phyloP scores from a whole-genome alignment of 2,797 vertebrate species.

The Holocentrus rufus region DNA sequence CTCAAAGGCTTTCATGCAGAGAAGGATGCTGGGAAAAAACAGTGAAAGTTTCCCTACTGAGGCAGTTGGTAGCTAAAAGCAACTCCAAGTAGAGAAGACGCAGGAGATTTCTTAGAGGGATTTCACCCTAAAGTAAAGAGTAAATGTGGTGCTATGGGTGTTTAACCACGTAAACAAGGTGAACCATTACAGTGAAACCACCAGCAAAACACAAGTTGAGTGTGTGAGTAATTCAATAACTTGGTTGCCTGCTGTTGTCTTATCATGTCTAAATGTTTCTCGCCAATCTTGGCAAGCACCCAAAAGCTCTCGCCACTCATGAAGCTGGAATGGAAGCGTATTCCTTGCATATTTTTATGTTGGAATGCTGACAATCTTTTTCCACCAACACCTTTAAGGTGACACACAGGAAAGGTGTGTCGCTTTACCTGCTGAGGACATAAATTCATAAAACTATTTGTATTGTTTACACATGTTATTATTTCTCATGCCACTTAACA shows the following conservation, averaged over 20 bases:
- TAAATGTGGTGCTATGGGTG: too few relatives aligned
- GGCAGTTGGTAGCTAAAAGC: too few relatives aligned
- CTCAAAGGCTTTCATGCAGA: too few relatives aligned
- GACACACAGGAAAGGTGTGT: constrained; percentile 21
- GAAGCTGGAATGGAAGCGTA: background rate
- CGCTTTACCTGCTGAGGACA: background rate
- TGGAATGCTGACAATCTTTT: constrained; percentile 5
- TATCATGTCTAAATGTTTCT: background rate
- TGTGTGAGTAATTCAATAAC: background rate
- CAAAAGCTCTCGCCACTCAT: background rate
- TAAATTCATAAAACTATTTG: background rate
- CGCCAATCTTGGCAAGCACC: too few relatives aligned
- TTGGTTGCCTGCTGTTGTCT: background rate
- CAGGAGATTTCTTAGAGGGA: too few relatives aligned
- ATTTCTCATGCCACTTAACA: background rate
- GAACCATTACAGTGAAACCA: too few relatives aligned
- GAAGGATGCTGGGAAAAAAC: too few relatives aligned
- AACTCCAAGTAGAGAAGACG: too few relatives aligned
- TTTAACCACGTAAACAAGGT: too few relatives aligned
- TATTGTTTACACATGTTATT: background rate
- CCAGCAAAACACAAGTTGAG: too few relatives aligned
- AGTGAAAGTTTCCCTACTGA: too few relatives aligned
- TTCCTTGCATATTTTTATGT: background rate
- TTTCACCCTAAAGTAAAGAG: too few relatives aligned
- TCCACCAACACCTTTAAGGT: background rate